Evolutionary conservation across 2,113 vertebrate species (phyloP), one percentile per base, ranked within the genome.

Genomic region (Thunnus thynnus): DNA sequence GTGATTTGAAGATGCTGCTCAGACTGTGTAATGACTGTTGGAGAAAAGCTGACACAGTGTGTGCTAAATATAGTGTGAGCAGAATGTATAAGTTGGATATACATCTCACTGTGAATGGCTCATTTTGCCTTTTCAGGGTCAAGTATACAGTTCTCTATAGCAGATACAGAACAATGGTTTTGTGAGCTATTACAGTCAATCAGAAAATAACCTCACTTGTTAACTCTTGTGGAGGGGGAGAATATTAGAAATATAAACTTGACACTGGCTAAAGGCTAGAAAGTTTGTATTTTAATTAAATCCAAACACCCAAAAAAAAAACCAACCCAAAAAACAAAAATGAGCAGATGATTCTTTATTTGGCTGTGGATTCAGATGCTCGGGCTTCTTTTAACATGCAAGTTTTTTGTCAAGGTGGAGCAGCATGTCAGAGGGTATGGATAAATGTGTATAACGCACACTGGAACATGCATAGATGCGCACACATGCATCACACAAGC

Each of bases 21-120:
- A 52, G 66, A 41, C 58, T 51, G 30, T 44, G 20, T 58, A 51
- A 44, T 70, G 44, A 70, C 20, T 57, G 3, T 62, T 56, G 48
- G 54, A 22, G 54, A 76, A 27, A 27, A 62, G 48, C 48, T 81
- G 47, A 67, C 51, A 64, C 46, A 3, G 47, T 4, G 30, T 57
- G 10, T 13, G 46, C 25, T 66, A 66, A 47, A 25, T 22, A 72
- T 27, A 52, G 20, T 8, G 12, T 52, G 65, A 5, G 5, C 3
- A 48, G 41, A 14, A 50, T 46, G 22, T 22, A 51, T 46, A 20
- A 20, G 32, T 13, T 22, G 13, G 18, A 9, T 16, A 14, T 54
- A 30, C 8, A 16, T 47, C 58, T 63, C 11, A 17, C 52, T n/a
- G 13, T 10, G 2, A 50, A 51, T 17, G 62, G 13, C 62, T 58